Conservation (phyloP, 2,888 invertebrate genomes). For the Oscheius onirici region DNA sequence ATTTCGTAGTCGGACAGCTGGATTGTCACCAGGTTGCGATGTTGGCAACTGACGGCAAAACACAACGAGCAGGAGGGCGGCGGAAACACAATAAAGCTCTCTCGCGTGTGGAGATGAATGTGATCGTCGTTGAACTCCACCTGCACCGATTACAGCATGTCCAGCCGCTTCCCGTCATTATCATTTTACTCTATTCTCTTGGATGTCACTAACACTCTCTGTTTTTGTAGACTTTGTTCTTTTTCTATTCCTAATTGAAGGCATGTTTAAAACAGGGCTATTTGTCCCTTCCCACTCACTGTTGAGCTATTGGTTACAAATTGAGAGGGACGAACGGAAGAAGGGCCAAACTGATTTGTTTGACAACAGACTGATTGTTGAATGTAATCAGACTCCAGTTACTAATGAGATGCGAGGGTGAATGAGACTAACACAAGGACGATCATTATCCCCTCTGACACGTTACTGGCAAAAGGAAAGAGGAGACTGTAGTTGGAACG, state of each 20-base stretch:
- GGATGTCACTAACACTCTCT: no score
- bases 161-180: background rate
- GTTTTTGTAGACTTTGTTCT: no score
- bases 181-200: background rate
- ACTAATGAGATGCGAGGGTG: no score
- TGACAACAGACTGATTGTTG: no score
- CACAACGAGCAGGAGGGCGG: background rate
- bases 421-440: no score
- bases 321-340: background rate
- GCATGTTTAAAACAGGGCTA: no score
- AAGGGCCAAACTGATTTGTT: background rate
- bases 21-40: slow-evolving; percentile 24
- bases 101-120: slow-evolving; percentile 12
- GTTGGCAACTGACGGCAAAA: slow-evolving; percentile 22
- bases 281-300: no score
- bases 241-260: no score
- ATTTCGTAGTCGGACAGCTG: slow-evolving; percentile 15
- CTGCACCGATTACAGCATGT: background rate
- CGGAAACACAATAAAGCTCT: slow-evolving; percentile 12
- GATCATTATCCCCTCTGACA: no score
- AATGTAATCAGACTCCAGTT: no score
- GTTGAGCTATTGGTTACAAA: no score
- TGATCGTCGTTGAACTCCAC: background rate
- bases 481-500: slow-evolving; percentile 20
- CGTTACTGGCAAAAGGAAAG: slow-evolving; percentile 19